phyloP scores from a whole-genome alignment of 2,113 vertebrate genomes.

The Callaeas wilsoni region DNA sequence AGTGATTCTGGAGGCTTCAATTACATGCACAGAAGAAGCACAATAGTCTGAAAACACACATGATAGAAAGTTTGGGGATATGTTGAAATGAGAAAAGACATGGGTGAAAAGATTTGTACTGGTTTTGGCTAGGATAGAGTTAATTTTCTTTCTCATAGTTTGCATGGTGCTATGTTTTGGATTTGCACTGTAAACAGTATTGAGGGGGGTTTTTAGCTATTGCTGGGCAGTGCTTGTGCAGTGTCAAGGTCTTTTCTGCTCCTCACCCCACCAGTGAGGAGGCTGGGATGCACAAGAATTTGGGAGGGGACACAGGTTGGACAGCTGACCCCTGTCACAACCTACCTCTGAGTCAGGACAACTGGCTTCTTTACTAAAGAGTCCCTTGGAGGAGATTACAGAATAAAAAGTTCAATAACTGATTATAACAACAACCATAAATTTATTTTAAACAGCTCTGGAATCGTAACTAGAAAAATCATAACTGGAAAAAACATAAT shows the following conservation, averaged over 20 bases:
- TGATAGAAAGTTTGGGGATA: not conserved
- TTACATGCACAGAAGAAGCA: not conserved
- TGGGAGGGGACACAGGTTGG: not conserved
- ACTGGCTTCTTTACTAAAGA: not conserved
- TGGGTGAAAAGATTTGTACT: not conserved
- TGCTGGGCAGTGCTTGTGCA: not conserved
- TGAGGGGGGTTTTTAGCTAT: not conserved
- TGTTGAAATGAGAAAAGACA: not conserved
- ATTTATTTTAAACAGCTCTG: not conserved
- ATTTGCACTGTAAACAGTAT: not conserved
- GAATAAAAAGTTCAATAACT: too few relatives aligned
- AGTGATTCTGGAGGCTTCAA: not conserved
- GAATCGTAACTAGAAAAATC: not conserved
- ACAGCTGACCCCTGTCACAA: rapidly evolving
- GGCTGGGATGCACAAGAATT: not conserved
- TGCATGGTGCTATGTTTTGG: not conserved
- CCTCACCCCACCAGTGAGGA: not conserved
- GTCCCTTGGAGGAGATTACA: not conserved
- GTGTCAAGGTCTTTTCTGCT: not conserved
- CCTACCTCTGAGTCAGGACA: not conserved
- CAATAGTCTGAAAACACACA: not conserved
- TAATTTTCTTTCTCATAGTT: not conserved
- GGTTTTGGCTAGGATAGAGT: not conserved
- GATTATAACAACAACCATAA: not conserved
- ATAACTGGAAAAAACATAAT: not conserved